These are phyloP conservation scores for Hypothenemus hampei DNA, from an alignment of 1,140 invertebrate species.

Conservation along the genomic window DNA sequence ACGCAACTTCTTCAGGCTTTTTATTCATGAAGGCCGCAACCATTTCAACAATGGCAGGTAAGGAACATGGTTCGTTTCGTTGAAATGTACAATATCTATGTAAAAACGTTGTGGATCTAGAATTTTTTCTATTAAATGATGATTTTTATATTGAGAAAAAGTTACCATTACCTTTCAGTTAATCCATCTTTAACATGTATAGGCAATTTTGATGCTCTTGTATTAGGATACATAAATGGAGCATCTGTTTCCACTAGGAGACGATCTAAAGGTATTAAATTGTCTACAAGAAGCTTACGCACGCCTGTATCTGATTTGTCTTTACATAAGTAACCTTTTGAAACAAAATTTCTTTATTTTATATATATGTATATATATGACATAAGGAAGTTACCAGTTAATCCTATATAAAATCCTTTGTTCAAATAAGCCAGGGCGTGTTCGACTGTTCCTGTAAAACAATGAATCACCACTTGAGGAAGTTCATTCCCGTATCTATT, in stretches of 20 bases:
- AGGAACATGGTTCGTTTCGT: conserved; percentile 90
- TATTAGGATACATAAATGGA: conserved; percentile 95
- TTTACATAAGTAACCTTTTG: conserved; percentile 87
- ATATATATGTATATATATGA: conserved; percentile 4
- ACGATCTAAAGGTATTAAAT: conserved; percentile 74
- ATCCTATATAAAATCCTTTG: conserved; percentile 80
- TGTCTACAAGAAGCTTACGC: conserved; percentile 73
- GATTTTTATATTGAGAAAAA: neutral
- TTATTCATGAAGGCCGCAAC: conserved; percentile 85
- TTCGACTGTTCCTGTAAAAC: conserved; percentile 84
- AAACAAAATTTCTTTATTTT: conserved; percentile 32
- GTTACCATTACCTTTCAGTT: conserved; percentile 66
- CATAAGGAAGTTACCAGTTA: conserved; percentile 58
- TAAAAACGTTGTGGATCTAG: conserved; percentile 57
- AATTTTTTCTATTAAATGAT: neutral
- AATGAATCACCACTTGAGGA: conserved; percentile 83
- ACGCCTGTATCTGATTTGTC: conserved; percentile 90
- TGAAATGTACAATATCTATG: conserved; percentile 88
- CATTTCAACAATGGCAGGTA: conserved; percentile 90
- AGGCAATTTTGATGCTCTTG: conserved; percentile 85
- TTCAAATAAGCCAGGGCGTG: conserved; percentile 83
- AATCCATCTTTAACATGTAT: conserved; percentile 78
- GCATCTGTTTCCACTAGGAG: conserved; percentile 89
- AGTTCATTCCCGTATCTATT: conserved; percentile 56
- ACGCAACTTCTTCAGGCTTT: conserved; percentile 83